phyloP scores from a whole-genome alignment of 2,113 vertebrate species.

The Halichoeres trimaculatus region DNA sequence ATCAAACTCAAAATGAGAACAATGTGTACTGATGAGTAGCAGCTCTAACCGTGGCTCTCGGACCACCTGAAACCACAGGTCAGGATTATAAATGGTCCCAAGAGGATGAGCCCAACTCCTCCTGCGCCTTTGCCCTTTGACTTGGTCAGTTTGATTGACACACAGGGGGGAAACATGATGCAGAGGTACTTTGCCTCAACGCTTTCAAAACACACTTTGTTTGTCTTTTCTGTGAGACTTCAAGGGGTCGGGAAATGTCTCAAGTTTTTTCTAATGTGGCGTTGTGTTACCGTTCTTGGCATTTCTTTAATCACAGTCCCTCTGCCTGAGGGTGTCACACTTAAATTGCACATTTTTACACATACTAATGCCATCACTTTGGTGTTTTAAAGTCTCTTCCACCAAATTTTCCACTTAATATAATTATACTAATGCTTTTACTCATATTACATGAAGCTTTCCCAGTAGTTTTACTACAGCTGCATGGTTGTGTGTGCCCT shows the following conservation, averaged over 20 bases:
- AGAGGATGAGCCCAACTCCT: constrained; percentile 43
- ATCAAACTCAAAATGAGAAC: constrained; percentile 70
- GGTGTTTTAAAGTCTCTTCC: constrained; percentile 17
- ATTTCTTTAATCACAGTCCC: constrained; percentile 27
- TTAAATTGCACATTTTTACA: constrained; percentile 21
- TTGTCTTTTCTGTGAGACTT: constrained; percentile 50
- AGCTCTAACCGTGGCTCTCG: constrained; percentile 25
- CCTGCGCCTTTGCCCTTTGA: constrained; percentile 58
- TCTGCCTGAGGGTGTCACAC: constrained; percentile 10
- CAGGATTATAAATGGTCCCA: constrained; percentile 61
- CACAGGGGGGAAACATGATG: constrained; percentile 57
- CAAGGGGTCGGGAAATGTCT: constrained; percentile 40
- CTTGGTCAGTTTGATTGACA: constrained; percentile 82
- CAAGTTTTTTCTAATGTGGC: constrained; percentile 53
- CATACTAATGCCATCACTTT: constrained; percentile 26
- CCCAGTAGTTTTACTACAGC: constrained; percentile 53
- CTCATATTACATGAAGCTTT: constrained; percentile 41
- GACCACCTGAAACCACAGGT: constrained; percentile 77
- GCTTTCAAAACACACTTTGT: constrained; percentile 65
- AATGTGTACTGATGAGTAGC: constrained; percentile 59
- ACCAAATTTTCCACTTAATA: constrained; percentile 50
- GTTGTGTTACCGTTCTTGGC: constrained; percentile 44
- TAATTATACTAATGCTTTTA: constrained; percentile 48
- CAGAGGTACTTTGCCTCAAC: constrained; percentile 25
- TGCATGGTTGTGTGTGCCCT: constrained; percentile 38